Base-by-base conservation (phyloP, 2,888 invertebrate genomes). In the Pseudococcus jackbeardsleyi region DNA sequence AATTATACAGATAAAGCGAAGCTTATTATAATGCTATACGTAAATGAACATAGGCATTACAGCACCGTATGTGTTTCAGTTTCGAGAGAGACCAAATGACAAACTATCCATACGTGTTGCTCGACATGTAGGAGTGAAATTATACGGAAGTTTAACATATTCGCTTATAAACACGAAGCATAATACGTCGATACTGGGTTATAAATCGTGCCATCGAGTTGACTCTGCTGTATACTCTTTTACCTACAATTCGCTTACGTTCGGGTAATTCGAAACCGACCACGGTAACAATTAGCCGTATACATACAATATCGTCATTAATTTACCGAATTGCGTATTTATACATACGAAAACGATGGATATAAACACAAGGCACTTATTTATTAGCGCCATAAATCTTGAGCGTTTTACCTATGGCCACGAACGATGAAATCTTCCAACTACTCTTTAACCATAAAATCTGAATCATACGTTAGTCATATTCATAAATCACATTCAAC, bases 121-220 rank as follows among this genome's bases (percentile, higher is more conserved):
- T 68, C 68, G 68, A 68, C 15, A 64, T 68, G 68, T 68, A 68
- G 68, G 68, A 68, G 68, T 68, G 68, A 68, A 68, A 68, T 64
- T 64, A 64, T 26, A 68, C 68, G 68, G 68, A 68, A 68, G 68
- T 68, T 68, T 22, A 26, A 68, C 68, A 26, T 26, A 12, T 68
- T 26, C 22, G 68, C 68, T 22, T 68, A 26, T 68, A 68, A 68
- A 68, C 68, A 68, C 19, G 64, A 22, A 2, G 8, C 11, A 22
- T 64, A 22, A 7, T 64, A 64, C 15, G 19, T 68, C 68, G 68
- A 68, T 26, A 26, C 68, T 26, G 68, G 26, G 68, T 68, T 26
- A 68, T 68, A 68, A 68, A 68, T 68, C 68, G 68, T 26, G 22
- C 68, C 68, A 68, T 68, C 68, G 26, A 12, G 4, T 54, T 42